Conservation (phyloP, 2,888 invertebrate species). For the Melieria omissa region DNA sequence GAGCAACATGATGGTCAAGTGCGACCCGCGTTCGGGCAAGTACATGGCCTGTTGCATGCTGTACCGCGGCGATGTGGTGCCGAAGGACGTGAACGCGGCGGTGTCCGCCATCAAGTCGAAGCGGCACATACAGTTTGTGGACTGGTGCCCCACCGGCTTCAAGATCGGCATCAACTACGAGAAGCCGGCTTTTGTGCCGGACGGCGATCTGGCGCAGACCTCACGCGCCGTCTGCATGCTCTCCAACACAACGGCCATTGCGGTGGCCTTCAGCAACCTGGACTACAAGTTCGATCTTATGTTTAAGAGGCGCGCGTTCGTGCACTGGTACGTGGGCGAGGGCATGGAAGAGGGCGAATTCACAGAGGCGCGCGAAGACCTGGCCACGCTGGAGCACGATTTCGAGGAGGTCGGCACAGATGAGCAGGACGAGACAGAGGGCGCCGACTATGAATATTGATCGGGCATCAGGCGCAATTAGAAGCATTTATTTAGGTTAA, state of each 20-base stretch:
- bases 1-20: slow-evolving; percentile 88
- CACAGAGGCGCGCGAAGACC: slow-evolving; percentile 64
- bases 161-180: slow-evolving; percentile 89
- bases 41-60: slow-evolving; percentile 92
- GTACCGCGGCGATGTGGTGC: slow-evolving; percentile 90
- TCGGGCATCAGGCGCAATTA: no score
- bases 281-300: slow-evolving; percentile 93
- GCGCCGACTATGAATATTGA: slow-evolving; percentile 52
- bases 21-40: slow-evolving; percentile 84
- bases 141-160: slow-evolving; percentile 95
- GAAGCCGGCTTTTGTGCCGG: slow-evolving; percentile 81
- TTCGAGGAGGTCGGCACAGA: slow-evolving; percentile 64
- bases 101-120: slow-evolving; percentile 82
- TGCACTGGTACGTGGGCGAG: slow-evolving; percentile 84
- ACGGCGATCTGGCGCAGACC: slow-evolving; percentile 83
- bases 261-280: slow-evolving; percentile 88
- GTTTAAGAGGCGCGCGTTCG: slow-evolving; percentile 76
- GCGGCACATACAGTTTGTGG: slow-evolving; percentile 87
- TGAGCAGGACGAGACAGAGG: slow-evolving; percentile 50
- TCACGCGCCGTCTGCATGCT: slow-evolving; percentile 90
- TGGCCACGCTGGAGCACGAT: slow-evolving; percentile 62
- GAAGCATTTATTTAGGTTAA: no score
- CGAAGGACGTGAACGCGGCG: slow-evolving; percentile 87
- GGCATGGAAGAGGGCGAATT: slow-evolving; percentile 67
- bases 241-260: slow-evolving; percentile 91